phyloP scores from a whole-genome alignment of 2,113 vertebrate genomes.

The Callionymus lyra region DNA sequence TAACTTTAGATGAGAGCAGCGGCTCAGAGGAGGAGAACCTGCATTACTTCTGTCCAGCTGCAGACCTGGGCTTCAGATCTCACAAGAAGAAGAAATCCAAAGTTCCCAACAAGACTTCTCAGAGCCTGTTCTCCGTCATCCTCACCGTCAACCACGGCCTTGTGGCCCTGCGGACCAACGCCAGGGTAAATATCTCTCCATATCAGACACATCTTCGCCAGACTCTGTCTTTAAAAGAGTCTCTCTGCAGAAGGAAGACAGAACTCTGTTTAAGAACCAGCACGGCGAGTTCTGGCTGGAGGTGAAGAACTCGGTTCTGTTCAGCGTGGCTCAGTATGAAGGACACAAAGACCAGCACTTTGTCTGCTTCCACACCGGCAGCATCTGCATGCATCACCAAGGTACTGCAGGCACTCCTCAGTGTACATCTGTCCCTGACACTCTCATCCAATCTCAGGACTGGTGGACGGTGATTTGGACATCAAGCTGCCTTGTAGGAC shows the following conservation, averaged over 20 bases:
- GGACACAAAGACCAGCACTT: conserved; percentile 92
- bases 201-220: too few species aligned
- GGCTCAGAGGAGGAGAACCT: conserved; percentile 90
- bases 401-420: conserved; percentile 57
- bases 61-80: conserved; percentile 76
- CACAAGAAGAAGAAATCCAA: conserved; percentile 84
- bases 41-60: conserved; percentile 74
- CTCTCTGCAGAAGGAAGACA: conserved; percentile 70
- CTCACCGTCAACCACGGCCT: conserved; percentile 83
- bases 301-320: conserved; percentile 78
- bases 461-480: conserved; percentile 76
- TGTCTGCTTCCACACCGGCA: conserved; percentile 83
- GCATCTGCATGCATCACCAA: conserved; percentile 86
- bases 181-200: conserved; percentile 68
- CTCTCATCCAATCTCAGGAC: conserved; percentile 52
- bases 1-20: conserved; percentile 82
- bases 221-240: not conserved
- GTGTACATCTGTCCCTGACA: not conserved
- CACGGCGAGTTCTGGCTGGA: conserved; percentile 95
- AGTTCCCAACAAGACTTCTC: conserved; percentile 77
- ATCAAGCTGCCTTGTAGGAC: conserved; percentile 76
- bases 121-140: conserved; percentile 86
- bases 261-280: conserved; percentile 70
- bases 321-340: conserved; percentile 86
- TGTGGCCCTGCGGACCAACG: conserved; percentile 78